Base-by-base conservation (phyloP, 2,888 invertebrate species). In the Bellardia bayeri region DNA sequence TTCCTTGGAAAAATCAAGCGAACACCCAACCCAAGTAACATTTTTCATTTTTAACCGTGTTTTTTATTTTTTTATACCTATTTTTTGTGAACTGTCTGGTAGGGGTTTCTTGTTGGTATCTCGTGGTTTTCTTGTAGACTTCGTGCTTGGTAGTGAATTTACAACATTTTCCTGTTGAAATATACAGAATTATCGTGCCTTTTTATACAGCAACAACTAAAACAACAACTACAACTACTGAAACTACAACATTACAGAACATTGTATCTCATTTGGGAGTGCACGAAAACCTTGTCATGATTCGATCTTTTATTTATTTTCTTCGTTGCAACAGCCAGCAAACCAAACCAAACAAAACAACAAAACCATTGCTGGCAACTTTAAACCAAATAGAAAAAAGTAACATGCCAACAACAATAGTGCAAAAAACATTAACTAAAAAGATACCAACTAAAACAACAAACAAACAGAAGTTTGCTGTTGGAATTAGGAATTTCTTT, bases 281-380 rank as follows among this genome's bases (percentile, higher is more conserved):
- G 91, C 92, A 92, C 92, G 92, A 92, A 92, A 92, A 91, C 90
- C 90, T 92, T 92, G 92, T 92, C 92, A 92, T 92, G 92, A 92
- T 92, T 91, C 91, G 91, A 90, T 90, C 90, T 90, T 89, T 90
- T 90, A 89, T 90, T 89, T 89, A 91, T 91, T 89, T 88, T 84
- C 86, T 88, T 82, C 68, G 72, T 63, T 85, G 74, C 75, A 69
- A 69, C 54, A 54, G 72, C 72, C 66, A 72, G 64, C 42, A 64
- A 71, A 76, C 8, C n/a, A 64, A 64, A 37, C 33, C 49, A 71
- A 72, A 45, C 33, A 74, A 74, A 33, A 49, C 30, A 49, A 49
- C 16, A 76, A 33, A 64, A 69, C 58, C 56, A 76, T 76, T 64
- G 30, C 75, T 14, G 69, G 37, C 64, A 80, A 74, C 78, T 40